Evolutionary conservation across 1,140 invertebrate species (phyloP).

Genomic region (Harlomillsia oculata): DNA sequence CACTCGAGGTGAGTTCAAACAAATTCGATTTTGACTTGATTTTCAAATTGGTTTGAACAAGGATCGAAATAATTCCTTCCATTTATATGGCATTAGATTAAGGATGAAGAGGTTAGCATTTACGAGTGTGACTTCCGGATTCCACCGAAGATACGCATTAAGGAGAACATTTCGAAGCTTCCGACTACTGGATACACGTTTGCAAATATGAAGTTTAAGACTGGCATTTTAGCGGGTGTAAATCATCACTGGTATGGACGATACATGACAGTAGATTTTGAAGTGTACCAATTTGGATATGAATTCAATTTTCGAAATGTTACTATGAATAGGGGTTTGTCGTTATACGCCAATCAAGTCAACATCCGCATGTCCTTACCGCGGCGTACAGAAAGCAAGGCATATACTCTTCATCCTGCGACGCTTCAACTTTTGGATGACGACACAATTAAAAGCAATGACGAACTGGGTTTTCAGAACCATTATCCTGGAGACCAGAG

Average conservation of each 20-base stretch:
- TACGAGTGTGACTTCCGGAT: conserved; percentile 16
- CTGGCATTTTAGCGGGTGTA: neutral
- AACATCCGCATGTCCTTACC: conserved; percentile 2
- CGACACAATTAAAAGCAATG: too few relatives aligned
- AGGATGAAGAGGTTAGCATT: neutral
- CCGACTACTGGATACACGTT: conserved; percentile 4
- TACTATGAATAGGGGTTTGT: neutral
- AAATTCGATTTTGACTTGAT: too few relatives aligned
- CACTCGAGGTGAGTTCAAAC: too few relatives aligned
- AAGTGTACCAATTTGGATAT: neutral
- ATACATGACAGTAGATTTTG: neutral
- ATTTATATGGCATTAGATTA: conserved; percentile 12
- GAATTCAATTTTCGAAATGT: neutral
- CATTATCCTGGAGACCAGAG: too few relatives aligned
- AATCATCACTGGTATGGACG: neutral
- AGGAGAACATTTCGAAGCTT: neutral
- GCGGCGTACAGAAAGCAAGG: neutral
- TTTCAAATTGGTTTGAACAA: too few relatives aligned
- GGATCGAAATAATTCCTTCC: too few relatives aligned
- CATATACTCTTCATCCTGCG: too few relatives aligned
- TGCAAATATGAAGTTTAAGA: neutral
- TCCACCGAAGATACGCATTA: conserved; percentile 1
- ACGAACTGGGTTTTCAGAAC: too few relatives aligned
- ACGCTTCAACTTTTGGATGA: too few relatives aligned
- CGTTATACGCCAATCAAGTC: neutral